Evolutionary conservation across 2,797 vertebrate genomes (phyloP), one percentile per base, ranked within the genome.

Genomic region (Myiotriccus ornatus): DNA sequence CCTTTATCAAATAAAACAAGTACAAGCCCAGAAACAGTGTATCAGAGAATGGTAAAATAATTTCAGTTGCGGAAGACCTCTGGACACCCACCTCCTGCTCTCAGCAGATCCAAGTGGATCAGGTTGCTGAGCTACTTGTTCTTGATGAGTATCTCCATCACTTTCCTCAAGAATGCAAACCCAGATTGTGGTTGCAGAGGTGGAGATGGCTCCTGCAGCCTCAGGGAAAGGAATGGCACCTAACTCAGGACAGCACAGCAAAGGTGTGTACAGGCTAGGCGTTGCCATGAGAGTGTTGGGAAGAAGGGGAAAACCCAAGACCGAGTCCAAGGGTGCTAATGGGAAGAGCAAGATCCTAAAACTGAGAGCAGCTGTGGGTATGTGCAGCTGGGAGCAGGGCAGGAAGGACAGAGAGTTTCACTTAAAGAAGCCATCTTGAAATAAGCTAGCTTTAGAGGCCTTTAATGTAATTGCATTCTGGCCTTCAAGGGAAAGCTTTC

Each of bases 1-100:
- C 96, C 96, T 97, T 98, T 98, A 97, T 97, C 97, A 97, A 98
- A 98, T 98, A 98, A 98, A 98, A 93, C 59, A 88, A 96, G 81
- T 89, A 96, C 94, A 95, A 93, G 90, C 50, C 69, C 88, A 90
- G 56, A 95, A 92, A 44, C 32, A 55, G 49, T 12, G 32, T 82
- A 75, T 79, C 32, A 12, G 55, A 90, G 47, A 91, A 84, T 91
- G n/a, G 34, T 67, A 81, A 88, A 87, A 74, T 53, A 77, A 85
- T 52, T 84, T 5, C 47, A 15, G 15, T 56, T 82, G 70, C 13
- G 73, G 82, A 41, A 52, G 23, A 82, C 21, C 5, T 86, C 41
- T 78, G 30, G 90, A 39, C 34, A 75, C 24, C 73, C 80, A 59
- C 13, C 49, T 94, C 16, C 49, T 49, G 68, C 44, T 83, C 35